phyloP scores from a whole-genome alignment of 1,140 invertebrate genomes.

The Triops longicaudatus region DNA sequence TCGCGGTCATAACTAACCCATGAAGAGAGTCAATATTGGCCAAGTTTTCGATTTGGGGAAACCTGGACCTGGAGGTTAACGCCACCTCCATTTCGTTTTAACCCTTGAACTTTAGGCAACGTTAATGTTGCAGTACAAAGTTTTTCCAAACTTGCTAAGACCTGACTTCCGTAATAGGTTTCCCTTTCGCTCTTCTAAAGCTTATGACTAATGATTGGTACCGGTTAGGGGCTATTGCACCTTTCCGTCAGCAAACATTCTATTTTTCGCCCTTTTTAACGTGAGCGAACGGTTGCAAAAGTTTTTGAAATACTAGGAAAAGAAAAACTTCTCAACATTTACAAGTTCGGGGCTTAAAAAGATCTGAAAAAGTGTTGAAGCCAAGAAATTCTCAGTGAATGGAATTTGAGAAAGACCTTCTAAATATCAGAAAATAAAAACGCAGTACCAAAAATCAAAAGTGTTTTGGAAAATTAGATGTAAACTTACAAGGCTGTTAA shows the following conservation, averaged over 20 bases:
- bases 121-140: not conserved
- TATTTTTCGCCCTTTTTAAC: not conserved
- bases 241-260: not conserved
- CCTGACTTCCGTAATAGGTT: not conserved
- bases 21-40: not conserved
- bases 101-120: not conserved
- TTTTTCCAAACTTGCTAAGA: not conserved
- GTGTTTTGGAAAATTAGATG: no score
- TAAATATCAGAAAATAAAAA: no score
- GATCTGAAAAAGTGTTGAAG: no score
- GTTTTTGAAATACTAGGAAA: not conserved
- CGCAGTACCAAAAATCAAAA: no score
- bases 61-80: not conserved
- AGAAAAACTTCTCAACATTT: not conserved
- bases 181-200: not conserved
- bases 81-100: not conserved
- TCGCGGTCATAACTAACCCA: not conserved
- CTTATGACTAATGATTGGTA: not conserved
- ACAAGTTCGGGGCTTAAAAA: no score
- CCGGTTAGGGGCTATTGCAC: not conserved
- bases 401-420: no score
- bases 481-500: no score
- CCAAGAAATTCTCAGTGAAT: no score
- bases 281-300: not conserved
- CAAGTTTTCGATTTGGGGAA: not conserved